Base-by-base conservation (phyloP, 2,888 invertebrate species). In the Heliconius cydno region DNA sequence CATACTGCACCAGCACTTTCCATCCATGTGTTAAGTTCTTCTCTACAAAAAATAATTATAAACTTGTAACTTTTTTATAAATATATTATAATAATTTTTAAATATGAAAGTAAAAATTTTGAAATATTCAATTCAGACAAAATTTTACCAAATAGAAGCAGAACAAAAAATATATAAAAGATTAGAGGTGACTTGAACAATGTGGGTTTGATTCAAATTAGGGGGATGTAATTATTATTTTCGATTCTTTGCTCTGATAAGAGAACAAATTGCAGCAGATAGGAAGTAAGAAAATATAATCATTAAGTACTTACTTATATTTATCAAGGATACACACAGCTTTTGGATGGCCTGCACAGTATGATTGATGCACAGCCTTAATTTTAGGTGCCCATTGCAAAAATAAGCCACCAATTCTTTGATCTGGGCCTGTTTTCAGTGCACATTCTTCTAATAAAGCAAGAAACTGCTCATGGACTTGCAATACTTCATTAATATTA, bases 291-390 rank as follows among this genome's bases (percentile, higher is more conserved):
- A 34, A 34, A 34, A 34, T 34, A 34, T 34, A 19, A 60, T 25
- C 19, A 72, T 63, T 46, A 19, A 52, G 28, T 57, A 93, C 96
- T 95, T 93, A 99, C 98, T 98, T 98, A 90, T 98, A 98, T 91
- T 98, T 98, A 91, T 99, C 99, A 85, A 99, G 96, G 86, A 99
- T 97, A 88, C 98, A 98, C 72, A 99, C 99, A 83, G 99, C 99
- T 91, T 97, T 96, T 0, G 99, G 99, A 96, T 99, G 99, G 84
- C 98, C 97, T 79, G 97, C 96, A 92, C 99, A 99, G 91, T 99
- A 99, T 22, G 96, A 95, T 87, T 97, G 97, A 90, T 99, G 98
- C 19, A 98, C 97, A 84, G 96, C 94, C 92, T 99, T 98, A 85
- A 98, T 96, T 88, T 96, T 96, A 30, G 98, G 97, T 7, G 98